phyloP scores from a whole-genome alignment of 2,797 vertebrate genomes.

The Sebastes reedi region DNA sequence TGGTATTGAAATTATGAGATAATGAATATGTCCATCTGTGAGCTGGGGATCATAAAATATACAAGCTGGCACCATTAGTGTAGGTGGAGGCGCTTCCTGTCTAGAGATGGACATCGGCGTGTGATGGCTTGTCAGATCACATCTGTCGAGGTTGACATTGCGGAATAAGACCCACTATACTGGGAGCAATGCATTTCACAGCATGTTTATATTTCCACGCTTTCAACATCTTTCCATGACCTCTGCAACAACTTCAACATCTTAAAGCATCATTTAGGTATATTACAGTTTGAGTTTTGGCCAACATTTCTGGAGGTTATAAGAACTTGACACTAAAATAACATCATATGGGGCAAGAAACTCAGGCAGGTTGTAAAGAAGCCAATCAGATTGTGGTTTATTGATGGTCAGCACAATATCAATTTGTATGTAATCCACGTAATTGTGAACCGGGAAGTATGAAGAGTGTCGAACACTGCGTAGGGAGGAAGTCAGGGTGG shows the following conservation, averaged over 20 bases:
- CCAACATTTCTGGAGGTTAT: neutral
- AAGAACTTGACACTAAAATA: neutral
- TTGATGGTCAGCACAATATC: too few relatives aligned
- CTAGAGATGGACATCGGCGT: neutral
- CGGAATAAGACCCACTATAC: neutral
- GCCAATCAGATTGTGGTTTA: too few relatives aligned
- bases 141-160: neutral
- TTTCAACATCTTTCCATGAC: neutral
- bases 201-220: neutral
- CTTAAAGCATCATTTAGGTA: neutral
- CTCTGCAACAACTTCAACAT: neutral
- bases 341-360: neutral
- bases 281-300: neutral
- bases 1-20: neutral
- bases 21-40: neutral
- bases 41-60: neutral
- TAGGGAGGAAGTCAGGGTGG: too few relatives aligned
- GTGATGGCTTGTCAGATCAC: neutral
- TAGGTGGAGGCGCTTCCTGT: neutral
- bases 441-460: too few relatives aligned
- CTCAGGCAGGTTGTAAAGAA: neutral
- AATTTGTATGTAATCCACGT: too few relatives aligned
- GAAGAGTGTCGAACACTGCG: too few relatives aligned
- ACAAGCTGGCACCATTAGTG: neutral
- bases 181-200: neutral